Evolutionary conservation across 2,797 vertebrate genomes (phyloP).

Genomic region (Sciurus carolinensis): DNA sequence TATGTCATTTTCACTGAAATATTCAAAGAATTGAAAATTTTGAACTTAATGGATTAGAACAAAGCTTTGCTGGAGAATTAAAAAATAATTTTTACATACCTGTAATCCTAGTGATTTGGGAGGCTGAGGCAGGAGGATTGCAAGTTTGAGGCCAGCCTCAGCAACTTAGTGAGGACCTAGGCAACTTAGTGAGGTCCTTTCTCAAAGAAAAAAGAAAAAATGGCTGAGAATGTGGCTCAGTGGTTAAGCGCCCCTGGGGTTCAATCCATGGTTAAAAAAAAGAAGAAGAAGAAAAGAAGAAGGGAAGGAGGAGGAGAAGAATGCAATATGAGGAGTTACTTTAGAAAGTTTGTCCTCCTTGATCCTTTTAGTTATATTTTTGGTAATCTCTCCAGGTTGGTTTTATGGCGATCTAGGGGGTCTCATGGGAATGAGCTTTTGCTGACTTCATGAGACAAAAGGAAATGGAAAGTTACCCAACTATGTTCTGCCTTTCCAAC

Average conservation of each 20-base stretch:
- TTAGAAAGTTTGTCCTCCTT: constrained; percentile 75
- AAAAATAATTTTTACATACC: constrained; percentile 23
- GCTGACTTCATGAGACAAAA: constrained; percentile 77
- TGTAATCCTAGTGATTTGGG: no score
- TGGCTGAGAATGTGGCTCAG: no score
- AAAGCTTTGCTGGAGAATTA: constrained; percentile 63
- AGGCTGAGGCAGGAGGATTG: no score
- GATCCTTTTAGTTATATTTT: constrained; percentile 68
- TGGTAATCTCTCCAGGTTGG: constrained; percentile 68
- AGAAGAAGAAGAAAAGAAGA: no score
- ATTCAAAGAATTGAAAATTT: no score
- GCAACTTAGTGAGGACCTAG: no score
- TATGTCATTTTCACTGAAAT: no score
- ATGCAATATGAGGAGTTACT: constrained; percentile 58
- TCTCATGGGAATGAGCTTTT: constrained; percentile 79
- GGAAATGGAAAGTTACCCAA: constrained; percentile 74
- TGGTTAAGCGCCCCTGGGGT: no score
- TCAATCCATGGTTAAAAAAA: no score
- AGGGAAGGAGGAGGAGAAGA: constrained; percentile 27
- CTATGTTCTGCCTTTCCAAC: constrained; percentile 61
- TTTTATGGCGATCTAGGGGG: constrained; percentile 69
- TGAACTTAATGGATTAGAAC: neutral
- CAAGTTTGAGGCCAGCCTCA: no score
- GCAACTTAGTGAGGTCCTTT: no score
- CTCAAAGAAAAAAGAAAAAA: no score